Base-by-base conservation (phyloP, 2,888 invertebrate species). In the Scelioninae gen. 1 region DNA sequence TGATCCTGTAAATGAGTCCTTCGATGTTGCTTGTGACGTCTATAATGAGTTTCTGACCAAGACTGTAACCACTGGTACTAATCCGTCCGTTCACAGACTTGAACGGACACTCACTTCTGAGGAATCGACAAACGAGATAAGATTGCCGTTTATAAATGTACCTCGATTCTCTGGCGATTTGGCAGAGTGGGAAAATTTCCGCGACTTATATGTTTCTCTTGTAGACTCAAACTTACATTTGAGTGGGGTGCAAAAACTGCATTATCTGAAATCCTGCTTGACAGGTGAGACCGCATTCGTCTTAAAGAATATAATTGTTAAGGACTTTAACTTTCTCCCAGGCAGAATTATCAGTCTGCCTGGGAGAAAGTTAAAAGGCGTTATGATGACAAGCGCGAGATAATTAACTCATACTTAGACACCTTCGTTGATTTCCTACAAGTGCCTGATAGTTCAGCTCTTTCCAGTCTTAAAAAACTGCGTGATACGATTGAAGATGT, bases 81-180 rank as follows among this genome's bases (percentile, higher is more conserved):
- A n/a, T n/a, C n/a, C n/a, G n/a, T n/a, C n/a, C n/a, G n/a, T n/a
- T n/a, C n/a, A n/a, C n/a, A 38, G 58, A 38, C 38, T 58, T 13
- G 15, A 32, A 8, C 58, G 16, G 10, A 34, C 34, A 7, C 8
- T 34, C 34, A 34, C 6, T 34, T 8, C 6, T 8, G 34, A 34
- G 5, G 34, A 34, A 5, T 34, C n/a, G n/a, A n/a, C n/a, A n/a
- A n/a, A n/a, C n/a, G n/a, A n/a, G n/a, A 10, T 13, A 5, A 49
- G 23, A 49, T 13, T 49, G 49, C 49, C 58, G 0, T 15, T n/a
- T n/a, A 60, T 60, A 8, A 60, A 60, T 43, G 8, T 60, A 32
- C 60, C 60, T 5, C 5, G 9, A 45, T 62, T 62, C 31, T 62
- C 62, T 3, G 62, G 62, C 13, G 45, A 62, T 23, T 60, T 60